Evolutionary conservation across 2,888 invertebrate genomes (phyloP).

Genomic region (Eutolmus rufibarbis): DNA sequence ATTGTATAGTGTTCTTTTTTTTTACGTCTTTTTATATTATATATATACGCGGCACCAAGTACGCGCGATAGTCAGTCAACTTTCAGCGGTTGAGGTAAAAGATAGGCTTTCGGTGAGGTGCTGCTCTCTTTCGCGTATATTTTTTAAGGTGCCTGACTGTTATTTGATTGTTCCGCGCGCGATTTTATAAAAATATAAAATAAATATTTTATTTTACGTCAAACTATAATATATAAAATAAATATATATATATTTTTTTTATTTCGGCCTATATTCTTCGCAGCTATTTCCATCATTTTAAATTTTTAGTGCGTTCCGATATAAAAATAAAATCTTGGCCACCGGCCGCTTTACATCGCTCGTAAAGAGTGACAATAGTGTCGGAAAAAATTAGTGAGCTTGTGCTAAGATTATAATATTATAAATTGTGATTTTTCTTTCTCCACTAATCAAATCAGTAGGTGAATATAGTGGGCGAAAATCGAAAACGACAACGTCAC

Average conservation of each 20-base stretch:
- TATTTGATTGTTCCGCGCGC: neutral
- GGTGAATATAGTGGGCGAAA: neutral
- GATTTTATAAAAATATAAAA: neutral
- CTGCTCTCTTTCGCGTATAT: neutral
- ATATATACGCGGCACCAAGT: constrained; percentile 14
- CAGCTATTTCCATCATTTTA: neutral
- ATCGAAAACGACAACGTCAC: neutral
- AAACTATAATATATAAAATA: too few relatives aligned
- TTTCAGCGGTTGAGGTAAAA: constrained; percentile 13
- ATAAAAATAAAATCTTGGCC: neutral
- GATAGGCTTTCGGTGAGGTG: neutral
- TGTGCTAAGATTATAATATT: neutral
- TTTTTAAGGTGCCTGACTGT: neutral
- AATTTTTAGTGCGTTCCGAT: neutral
- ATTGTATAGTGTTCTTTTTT: neutral
- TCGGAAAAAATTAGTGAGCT: neutral
- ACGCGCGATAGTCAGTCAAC: constrained; percentile 29
- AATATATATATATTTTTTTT: too few relatives aligned
- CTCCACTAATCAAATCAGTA: neutral
- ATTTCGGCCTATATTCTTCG: neutral
- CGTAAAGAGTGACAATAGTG: neutral
- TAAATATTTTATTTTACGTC: too few relatives aligned
- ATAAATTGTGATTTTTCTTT: neutral
- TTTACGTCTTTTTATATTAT: neutral
- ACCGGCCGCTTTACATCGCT: neutral